Evolutionary conservation across 2,113 vertebrate species (phyloP), one percentile per base, ranked within the genome.

Genomic region (Pelecanus crispus): DNA sequence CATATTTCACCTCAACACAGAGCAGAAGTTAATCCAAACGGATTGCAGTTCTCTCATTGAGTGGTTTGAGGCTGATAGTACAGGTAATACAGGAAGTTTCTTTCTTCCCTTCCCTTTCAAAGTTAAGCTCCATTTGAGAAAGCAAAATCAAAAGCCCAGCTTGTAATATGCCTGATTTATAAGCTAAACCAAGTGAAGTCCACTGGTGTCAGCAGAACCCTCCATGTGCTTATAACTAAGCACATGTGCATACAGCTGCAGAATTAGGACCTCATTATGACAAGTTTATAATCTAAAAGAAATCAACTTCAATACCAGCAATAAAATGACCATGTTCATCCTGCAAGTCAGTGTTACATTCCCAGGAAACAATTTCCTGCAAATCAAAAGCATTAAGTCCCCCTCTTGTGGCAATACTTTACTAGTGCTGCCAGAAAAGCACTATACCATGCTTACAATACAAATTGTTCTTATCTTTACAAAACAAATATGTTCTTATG

Each of bases 351-450:
- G 58, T 8, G 45, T 26, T 55, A 63, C 11, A 17, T 36, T 89
- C 38, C 50, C 53, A 66, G 53, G 22, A 62, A 91, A 58, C 1
- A 17, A 22, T 19, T 62, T 72, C 29, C 70, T 40, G 36, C 58
- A 75, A 94, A 92, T 22, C 32, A 80, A 94, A 97, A 72, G 66
- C 32, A 0, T 14, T 14, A 71, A 83, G 74, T 70, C 87, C 10
- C 94, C 94, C 92, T 96, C 96, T 94, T 96, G 91, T 95, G 94
- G 95, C 38, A 94, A 63, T 9, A 34, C 22, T 45, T 68, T 18
- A 58, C 11, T 70, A 79, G 44, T 59, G 83, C 81, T 90, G 42
- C 50, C 20, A 71, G 36, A 53, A 87, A 85, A 94, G 16, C 61
- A 53, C 13, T 32, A 19, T 0, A 34, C 3, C 24, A 3, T 7